phyloP scores from a whole-genome alignment of 2,888 invertebrate genomes.

The Tetrapedia diversipes region DNA sequence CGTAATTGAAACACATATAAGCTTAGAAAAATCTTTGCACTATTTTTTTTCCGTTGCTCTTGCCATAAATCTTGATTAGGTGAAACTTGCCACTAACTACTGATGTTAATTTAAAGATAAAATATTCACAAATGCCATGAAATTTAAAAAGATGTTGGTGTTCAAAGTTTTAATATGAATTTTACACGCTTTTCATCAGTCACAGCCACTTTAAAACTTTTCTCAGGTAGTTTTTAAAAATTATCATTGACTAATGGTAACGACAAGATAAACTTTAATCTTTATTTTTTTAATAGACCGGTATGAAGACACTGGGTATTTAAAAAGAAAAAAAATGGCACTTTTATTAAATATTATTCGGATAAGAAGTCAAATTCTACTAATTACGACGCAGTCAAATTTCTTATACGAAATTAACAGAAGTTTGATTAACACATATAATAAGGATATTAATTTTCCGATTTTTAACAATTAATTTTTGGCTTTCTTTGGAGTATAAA shows the following conservation, averaged over 20 bases:
- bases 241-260: slow-evolving; percentile 50
- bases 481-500: slow-evolving; percentile 30
- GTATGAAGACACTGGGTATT: slow-evolving; percentile 48
- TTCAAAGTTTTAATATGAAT: slow-evolving; percentile 39
- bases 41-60: slow-evolving; percentile 33
- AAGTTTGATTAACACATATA: slow-evolving; percentile 30
- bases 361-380: slow-evolving; percentile 15
- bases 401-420: slow-evolving; percentile 21
- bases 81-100: slow-evolving; percentile 1
- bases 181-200: slow-evolving; percentile 48
- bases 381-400: slow-evolving; percentile 13
- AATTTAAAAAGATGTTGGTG: slow-evolving; percentile 28
- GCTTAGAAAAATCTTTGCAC: slow-evolving; percentile 19
- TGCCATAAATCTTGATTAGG: slow-evolving; percentile 14
- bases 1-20: slow-evolving; percentile 15
- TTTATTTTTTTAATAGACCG: slow-evolving; percentile 25
- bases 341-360: slow-evolving; percentile 41
- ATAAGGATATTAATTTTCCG: not conserved
- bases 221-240: slow-evolving; percentile 53
- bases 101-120: slow-evolving; percentile 21
- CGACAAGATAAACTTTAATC: slow-evolving; percentile 44
- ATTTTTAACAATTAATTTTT: slow-evolving; percentile 25
- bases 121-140: slow-evolving; percentile 18
- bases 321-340: slow-evolving; percentile 52
- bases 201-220: slow-evolving; percentile 61